Evolutionary conservation across 2,113 vertebrate species (phyloP).

Genomic region (Cervus canadensis): DNA sequence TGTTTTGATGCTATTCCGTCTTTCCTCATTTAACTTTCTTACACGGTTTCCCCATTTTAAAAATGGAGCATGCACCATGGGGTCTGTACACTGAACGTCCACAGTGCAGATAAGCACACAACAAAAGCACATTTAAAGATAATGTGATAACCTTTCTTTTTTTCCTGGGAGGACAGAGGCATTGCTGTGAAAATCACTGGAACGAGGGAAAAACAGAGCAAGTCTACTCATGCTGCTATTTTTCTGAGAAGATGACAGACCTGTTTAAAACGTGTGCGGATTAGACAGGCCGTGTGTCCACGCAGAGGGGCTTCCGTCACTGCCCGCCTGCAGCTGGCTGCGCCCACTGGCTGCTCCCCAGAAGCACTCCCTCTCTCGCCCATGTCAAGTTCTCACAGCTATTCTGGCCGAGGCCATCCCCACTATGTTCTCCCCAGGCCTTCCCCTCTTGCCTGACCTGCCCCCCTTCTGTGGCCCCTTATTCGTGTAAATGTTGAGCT

Average conservation of each 20-base stretch:
- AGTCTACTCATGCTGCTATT: conserved; percentile 53
- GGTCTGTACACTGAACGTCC: background rate
- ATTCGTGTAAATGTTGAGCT: background rate
- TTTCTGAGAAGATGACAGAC: conserved; percentile 51
- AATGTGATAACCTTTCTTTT: background rate
- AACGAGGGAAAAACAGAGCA: conserved; percentile 48
- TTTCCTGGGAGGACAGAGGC: background rate
- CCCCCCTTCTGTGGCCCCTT: background rate
- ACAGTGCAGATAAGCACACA: conserved; percentile 15
- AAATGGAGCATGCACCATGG: background rate
- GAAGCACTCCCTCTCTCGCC: background rate
- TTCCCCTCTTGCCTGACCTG: background rate
- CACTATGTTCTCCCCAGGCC: background rate
- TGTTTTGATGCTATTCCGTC: background rate
- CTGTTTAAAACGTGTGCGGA: background rate
- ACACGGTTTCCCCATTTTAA: background rate
- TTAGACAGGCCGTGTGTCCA: background rate
- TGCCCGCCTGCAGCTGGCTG: too few relatives aligned
- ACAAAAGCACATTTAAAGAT: conserved; percentile 57
- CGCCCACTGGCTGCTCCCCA: background rate
- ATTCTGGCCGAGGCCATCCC: background rate
- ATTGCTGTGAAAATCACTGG: conserved; percentile 68
- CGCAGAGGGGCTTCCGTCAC: background rate
- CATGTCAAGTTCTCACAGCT: background rate
- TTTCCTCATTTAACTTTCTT: conserved; percentile 47